Conservation (phyloP, 1,140 invertebrate species). For the Ridgeia piscesae region DNA sequence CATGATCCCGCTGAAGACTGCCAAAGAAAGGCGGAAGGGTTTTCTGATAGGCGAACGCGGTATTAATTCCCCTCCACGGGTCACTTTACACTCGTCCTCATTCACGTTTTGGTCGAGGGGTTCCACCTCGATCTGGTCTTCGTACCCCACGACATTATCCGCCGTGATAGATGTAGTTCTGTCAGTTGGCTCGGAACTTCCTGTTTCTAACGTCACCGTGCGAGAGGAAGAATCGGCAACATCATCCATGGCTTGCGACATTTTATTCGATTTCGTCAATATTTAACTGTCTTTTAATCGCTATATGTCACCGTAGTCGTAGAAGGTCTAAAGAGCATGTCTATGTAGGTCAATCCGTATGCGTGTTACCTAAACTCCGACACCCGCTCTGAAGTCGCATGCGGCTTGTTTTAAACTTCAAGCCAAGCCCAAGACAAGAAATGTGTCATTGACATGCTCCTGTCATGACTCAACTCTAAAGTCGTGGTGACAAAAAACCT, state of each 20-base stretch:
- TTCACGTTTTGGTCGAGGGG: background rate
- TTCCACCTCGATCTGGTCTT: background rate
- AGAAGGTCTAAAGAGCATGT: background rate
- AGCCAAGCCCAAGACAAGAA: too few species aligned
- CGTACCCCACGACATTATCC: background rate
- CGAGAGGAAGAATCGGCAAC: background rate
- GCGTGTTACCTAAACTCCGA: background rate
- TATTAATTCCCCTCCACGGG: background rate
- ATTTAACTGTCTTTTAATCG: background rate
- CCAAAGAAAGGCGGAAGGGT: background rate
- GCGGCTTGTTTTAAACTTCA: background rate
- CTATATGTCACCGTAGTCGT: background rate
- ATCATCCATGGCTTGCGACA: background rate
- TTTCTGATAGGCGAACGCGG: background rate
- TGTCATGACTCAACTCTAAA: background rate
- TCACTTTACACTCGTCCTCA: background rate
- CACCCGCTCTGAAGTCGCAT: background rate
- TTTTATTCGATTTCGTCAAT: background rate
- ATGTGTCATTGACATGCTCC: background rate
- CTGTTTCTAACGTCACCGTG: background rate
- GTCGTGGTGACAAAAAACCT: background rate
- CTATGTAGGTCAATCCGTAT: background rate
- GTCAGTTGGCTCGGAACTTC: background rate
- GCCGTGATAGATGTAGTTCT: background rate
- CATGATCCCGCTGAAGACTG: background rate